Percentiles rank a stretch among this genome's conserved stretches.
Conservation (phyloP, 53 echinoderm and acorn worm genomes). For the Astropecten irregularis region DNA sequence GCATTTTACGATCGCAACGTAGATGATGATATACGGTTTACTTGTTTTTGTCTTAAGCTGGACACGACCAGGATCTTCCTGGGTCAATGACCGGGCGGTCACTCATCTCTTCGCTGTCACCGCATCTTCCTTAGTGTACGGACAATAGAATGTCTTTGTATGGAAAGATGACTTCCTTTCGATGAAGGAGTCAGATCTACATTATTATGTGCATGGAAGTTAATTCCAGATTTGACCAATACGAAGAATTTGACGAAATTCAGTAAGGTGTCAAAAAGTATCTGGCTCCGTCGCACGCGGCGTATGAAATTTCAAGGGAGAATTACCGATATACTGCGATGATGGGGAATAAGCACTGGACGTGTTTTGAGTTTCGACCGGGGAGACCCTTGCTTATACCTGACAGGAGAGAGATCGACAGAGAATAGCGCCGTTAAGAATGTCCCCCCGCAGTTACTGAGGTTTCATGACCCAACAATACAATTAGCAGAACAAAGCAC, state of each 20-base stretch:
- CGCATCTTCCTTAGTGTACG: background rate
- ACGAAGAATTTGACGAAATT: background rate
- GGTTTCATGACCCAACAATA: slow-evolving; percentile 47
- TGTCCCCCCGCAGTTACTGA: slow-evolving; percentile 52
- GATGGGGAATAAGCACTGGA: background rate
- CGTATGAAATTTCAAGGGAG: slow-evolving; percentile 50
- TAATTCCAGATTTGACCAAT: background rate
- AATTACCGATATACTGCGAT: background rate
- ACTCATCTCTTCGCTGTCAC: background rate
- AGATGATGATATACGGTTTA: too few species aligned
- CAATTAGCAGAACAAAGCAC: slow-evolving; percentile 25
- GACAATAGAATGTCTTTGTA: slow-evolving; percentile 1
- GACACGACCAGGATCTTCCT: too few species aligned
- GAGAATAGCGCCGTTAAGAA: slow-evolving; percentile 19
- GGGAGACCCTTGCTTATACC: background rate
- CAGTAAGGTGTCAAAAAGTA: background rate
- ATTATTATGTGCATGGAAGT: too few species aligned
- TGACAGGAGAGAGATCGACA: background rate
- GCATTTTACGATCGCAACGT: too few species aligned
- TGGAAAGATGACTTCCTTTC: slow-evolving; percentile 3
- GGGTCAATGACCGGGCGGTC: slow-evolving; percentile 23
- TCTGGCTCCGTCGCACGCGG: slow-evolving; percentile 32
- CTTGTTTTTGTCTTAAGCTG: too few species aligned
- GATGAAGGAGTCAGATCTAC: too few species aligned
- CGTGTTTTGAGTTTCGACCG: slow-evolving; percentile 1